Evolutionary conservation across 2,797 vertebrate genomes (phyloP).

Genomic region (Simalia tracyae): DNA sequence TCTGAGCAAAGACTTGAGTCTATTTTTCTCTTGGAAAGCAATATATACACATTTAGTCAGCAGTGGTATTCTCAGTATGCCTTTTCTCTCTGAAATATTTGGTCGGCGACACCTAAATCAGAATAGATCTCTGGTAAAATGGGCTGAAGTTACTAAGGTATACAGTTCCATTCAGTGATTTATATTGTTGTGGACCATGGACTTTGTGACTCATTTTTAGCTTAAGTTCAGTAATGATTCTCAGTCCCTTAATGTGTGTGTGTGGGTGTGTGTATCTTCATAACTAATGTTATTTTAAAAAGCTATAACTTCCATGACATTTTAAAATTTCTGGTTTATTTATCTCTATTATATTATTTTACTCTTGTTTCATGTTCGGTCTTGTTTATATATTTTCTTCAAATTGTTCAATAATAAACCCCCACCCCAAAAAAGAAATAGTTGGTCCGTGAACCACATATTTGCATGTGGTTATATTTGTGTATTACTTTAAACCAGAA

Average conservation of each 20-base stretch:
- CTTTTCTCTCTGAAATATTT: background rate
- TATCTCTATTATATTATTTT: background rate
- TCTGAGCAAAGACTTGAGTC: background rate
- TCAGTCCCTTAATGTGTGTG: background rate
- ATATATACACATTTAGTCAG: background rate
- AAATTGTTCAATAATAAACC: background rate
- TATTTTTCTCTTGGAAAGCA: background rate
- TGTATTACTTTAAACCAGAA: background rate
- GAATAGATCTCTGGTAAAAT: background rate
- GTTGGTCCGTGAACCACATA: background rate
- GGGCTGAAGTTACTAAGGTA: background rate
- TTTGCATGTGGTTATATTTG: background rate
- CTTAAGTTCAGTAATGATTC: background rate
- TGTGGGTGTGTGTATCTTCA: background rate
- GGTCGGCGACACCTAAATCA: background rate
- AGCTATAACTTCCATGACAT: background rate
- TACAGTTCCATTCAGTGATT: background rate
- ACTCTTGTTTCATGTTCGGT: background rate
- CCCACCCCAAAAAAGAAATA: background rate
- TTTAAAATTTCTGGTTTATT: background rate
- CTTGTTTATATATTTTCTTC: background rate
- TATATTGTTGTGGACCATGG: background rate
- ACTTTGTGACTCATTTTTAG: background rate
- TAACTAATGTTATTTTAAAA: background rate
- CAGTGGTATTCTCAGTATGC: background rate